These are phyloP conservation scores for Protobothrops flavoviridis DNA, from an alignment of 2,113 vertebrate genomes.

Conservation along the genomic window DNA sequence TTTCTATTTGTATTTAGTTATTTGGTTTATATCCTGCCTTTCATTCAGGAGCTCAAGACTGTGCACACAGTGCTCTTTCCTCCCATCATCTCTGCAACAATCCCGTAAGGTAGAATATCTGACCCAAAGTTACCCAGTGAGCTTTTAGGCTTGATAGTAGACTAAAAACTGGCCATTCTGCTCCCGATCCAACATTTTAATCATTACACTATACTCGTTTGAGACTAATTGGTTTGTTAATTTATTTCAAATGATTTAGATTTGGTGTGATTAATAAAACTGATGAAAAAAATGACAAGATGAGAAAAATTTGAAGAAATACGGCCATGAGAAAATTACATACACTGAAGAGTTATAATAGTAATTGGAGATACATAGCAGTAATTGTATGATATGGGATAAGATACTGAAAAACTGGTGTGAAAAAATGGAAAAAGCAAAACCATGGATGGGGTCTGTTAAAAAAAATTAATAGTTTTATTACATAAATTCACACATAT, in stretches of 20 bases:
- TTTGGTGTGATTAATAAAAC: background rate
- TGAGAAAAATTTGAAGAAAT: background rate
- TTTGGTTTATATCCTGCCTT: background rate
- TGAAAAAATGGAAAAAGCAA: background rate
- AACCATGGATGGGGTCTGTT: background rate
- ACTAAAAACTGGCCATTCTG: background rate
- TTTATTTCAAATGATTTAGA: background rate
- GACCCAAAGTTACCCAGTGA: background rate
- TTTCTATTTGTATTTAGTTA: background rate
- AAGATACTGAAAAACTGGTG: background rate
- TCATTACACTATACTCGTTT: background rate
- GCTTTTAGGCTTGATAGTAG: background rate
- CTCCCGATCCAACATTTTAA: background rate
- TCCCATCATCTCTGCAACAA: background rate
- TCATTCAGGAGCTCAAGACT: background rate
- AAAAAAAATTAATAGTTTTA: background rate
- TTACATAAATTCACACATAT: background rate
- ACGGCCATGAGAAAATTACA: background rate
- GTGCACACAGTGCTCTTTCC: background rate
- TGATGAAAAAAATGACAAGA: background rate
- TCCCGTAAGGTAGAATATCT: background rate
- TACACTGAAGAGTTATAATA: background rate
- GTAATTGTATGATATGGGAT: background rate
- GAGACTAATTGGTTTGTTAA: background rate
- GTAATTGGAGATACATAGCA: background rate